Evolutionary conservation across 2,113 vertebrate species (phyloP), one percentile per base, ranked within the genome.

Genomic region (Labeo rohita): DNA sequence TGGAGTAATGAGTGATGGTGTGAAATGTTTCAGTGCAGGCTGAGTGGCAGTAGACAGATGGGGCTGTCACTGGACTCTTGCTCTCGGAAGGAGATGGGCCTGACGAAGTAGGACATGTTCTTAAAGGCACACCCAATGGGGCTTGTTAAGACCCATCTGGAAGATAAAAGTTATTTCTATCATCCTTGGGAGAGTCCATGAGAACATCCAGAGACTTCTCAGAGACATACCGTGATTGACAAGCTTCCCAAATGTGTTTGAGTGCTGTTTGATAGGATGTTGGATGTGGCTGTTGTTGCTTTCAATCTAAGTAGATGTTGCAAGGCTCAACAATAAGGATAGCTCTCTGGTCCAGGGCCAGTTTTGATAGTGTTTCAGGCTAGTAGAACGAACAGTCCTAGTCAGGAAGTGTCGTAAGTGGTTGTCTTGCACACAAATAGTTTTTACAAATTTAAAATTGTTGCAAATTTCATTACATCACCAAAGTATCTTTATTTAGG

Each of bases 21-120:
- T 81, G 59, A 77, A 83, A 63, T 74, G 43, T 72, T 86, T 75
- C 23, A 82, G 77, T 50, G n/a, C 79, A 86, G 76, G 28, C 28
- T 83, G 85, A 87, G 47, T 83, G 85, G 80, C 85, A 87, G 80
- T 23, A 47, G 80, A 75, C 85, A 87, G 80, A 83, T 87, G 80
- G 79, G 59, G 12, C 23, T 83, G 85, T 83, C 72, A 87, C 59
- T 45, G 45, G 54, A 82, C 68, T 75, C 85, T 49, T 54, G 65
- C 6, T 74, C 10, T 65, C 79, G 8, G 12, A 63, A 65, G 43
- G 70, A 81, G 78, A 74, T 47, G 8, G 80, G 34, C 11, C 59
- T 66, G 34, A 49, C 83, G 47, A 77, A 77, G n/a, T 77, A 87
- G 85, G 80, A 68, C 85, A 56, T 66, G 45, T 76, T 74, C 72